phyloP scores from a whole-genome alignment of 2,888 invertebrate genomes.

The Acrobeloides nanus region DNA sequence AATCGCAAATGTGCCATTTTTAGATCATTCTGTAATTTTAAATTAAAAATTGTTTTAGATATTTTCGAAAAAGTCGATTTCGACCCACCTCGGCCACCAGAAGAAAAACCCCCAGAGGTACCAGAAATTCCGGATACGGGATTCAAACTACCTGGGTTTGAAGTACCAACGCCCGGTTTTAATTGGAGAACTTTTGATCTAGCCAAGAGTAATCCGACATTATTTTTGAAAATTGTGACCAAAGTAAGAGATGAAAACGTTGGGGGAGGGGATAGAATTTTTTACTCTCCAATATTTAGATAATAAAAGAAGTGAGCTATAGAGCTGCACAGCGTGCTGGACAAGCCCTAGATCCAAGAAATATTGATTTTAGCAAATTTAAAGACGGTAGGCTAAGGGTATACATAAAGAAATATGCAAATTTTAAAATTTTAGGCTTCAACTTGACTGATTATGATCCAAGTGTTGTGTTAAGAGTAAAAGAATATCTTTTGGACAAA shows the following conservation, averaged over 20 bases:
- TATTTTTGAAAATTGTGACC: slow-evolving; percentile 25
- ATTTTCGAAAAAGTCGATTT: slow-evolving; percentile 26
- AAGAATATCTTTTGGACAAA: slow-evolving; percentile 22
- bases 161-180: slow-evolving; percentile 21
- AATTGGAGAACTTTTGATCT: slow-evolving; percentile 27
- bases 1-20: too few relatives aligned
- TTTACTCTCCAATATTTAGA: too few relatives aligned
- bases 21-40: too few relatives aligned
- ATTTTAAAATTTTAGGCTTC: slow-evolving; percentile 21
- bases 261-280: too few relatives aligned
- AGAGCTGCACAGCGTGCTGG: slow-evolving; percentile 23
- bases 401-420: not conserved
- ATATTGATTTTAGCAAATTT: slow-evolving; percentile 27
- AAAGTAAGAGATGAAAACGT: too few relatives aligned
- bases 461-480: slow-evolving; percentile 22
- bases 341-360: slow-evolving; percentile 28
- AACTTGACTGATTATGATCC: slow-evolving; percentile 25
- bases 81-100: slow-evolving; percentile 10
- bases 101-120: slow-evolving; percentile 4
- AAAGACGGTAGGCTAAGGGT: slow-evolving; percentile 15
- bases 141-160: slow-evolving; percentile 24
- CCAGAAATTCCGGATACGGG: slow-evolving; percentile 10
- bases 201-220: slow-evolving; percentile 27
- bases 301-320: slow-evolving; percentile 21
- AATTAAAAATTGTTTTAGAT: slow-evolving; percentile 15